These are phyloP conservation scores for Petrolisthes cinctipes DNA, from an alignment of 2,888 invertebrate species.

Conservation along the genomic window DNA sequence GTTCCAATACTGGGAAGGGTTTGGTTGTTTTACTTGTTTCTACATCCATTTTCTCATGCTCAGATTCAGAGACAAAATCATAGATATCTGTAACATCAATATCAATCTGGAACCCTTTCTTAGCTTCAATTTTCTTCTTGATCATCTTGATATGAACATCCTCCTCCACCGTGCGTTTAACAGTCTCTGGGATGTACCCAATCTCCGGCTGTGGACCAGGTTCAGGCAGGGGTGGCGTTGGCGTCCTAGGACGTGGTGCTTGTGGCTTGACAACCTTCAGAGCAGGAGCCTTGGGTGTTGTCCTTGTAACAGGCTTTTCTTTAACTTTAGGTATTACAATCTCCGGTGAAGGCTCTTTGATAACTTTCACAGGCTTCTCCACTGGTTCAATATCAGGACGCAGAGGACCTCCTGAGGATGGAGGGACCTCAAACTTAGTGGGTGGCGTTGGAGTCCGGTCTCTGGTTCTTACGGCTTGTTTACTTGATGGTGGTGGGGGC, in stretches of 20 bases:
- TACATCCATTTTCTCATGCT: slow-evolving; percentile 47
- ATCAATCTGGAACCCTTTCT: slow-evolving; percentile 56
- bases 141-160: slow-evolving; percentile 53
- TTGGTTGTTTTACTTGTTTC: slow-evolving; percentile 68
- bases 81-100: slow-evolving; percentile 62
- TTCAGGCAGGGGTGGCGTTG: slow-evolving; percentile 58
- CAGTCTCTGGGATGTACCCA: slow-evolving; percentile 34
- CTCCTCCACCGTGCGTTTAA: slow-evolving; percentile 28
- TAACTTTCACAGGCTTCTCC: slow-evolving; percentile 10
- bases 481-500: slow-evolving; percentile 43
- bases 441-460: slow-evolving; percentile 66
- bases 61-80: slow-evolving; percentile 59
- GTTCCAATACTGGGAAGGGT: slow-evolving; percentile 72
- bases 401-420: slow-evolving; percentile 53
- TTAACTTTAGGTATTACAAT: slow-evolving; percentile 44
- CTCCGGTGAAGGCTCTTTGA: slow-evolving; percentile 41
- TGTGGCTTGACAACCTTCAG: slow-evolving; percentile 31
- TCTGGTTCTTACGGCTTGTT: slow-evolving; percentile 20
- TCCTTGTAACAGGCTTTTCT: slow-evolving; percentile 5
- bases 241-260: slow-evolving; percentile 30
- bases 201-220: slow-evolving; percentile 55
- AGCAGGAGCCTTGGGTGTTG: slow-evolving; percentile 40
- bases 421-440: slow-evolving; percentile 61
- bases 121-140: slow-evolving; percentile 49
- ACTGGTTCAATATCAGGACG: slow-evolving; percentile 52